Conservation (phyloP, 2,797 vertebrate genomes). For the Anniella stebbinsi region DNA sequence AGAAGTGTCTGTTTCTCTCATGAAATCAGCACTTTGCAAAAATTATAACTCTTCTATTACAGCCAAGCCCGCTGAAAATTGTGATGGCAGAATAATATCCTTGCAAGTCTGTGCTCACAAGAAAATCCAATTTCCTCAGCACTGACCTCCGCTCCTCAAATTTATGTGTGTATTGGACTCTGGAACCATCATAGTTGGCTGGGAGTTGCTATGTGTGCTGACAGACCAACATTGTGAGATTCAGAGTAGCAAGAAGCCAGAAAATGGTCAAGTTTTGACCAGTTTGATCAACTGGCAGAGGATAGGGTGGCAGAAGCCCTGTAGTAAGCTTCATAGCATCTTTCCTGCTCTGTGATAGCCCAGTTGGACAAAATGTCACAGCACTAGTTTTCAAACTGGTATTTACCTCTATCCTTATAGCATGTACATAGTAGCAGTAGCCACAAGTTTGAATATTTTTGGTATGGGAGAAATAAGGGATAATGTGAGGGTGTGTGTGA, state of each 20-base stretch:
- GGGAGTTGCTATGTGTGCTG: not conserved
- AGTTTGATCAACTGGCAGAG: not conserved
- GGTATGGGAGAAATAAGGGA: not conserved
- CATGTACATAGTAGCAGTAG: not conserved
- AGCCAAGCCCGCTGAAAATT: not conserved
- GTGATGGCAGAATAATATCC: not conserved
- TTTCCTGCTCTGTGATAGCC: not conserved
- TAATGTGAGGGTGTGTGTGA: no score
- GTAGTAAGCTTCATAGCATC: not conserved
- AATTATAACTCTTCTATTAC: not conserved
- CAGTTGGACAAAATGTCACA: no score
- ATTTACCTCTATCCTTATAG: not conserved
- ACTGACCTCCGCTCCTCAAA: not conserved
- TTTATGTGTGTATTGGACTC: not conserved
- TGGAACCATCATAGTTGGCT: not conserved
- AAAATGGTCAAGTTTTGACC: not conserved
- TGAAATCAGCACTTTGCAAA: not conserved
- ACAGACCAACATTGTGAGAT: not conserved
- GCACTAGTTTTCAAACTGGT: not conserved
- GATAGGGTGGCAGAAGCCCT: not conserved
- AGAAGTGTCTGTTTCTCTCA: not conserved
- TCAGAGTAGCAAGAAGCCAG: not conserved
- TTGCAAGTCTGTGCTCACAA: not conserved
- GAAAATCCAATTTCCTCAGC: constrained; percentile 10
- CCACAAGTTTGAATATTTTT: not conserved